Evolutionary conservation across 2,888 invertebrate genomes (phyloP).

Genomic region (Tholera decimalis): DNA sequence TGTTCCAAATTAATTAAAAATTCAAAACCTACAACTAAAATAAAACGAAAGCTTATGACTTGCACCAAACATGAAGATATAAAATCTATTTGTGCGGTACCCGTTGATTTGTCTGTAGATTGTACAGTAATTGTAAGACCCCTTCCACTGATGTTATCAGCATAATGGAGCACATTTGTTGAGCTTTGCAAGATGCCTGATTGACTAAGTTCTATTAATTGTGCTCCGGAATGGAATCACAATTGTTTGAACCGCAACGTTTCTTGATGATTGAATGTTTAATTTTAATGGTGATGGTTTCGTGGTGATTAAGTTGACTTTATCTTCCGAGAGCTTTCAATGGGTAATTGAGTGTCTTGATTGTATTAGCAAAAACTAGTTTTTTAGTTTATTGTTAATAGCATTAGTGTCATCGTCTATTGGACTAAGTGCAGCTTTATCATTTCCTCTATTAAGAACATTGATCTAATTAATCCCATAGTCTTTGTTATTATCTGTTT

Average conservation of each 20-base stretch:
- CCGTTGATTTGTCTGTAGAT: constrained; percentile 82
- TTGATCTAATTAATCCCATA: background rate
- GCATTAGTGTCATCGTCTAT: background rate
- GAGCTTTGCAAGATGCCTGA: constrained; percentile 72
- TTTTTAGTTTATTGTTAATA: constrained; percentile 7
- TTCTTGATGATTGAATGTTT: constrained; percentile 66
- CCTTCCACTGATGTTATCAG: constrained; percentile 77
- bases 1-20: background rate
- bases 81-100: constrained; percentile 84
- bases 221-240: constrained; percentile 52
- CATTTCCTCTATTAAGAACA: background rate
- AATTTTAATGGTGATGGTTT: constrained; percentile 65
- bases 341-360: constrained; percentile 47
- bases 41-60: constrained; percentile 28
- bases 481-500: too few relatives aligned
- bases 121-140: constrained; percentile 76
- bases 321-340: constrained; percentile 36
- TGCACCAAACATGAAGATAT: constrained; percentile 74
- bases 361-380: constrained; percentile 16
- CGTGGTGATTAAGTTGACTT: constrained; percentile 36
- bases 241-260: constrained; percentile 51
- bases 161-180: constrained; percentile 76
- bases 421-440: background rate
- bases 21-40: background rate
- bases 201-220: constrained; percentile 77